Conservation (phyloP, 1,140 invertebrate genomes). For the Centruroides sculpturatus region DNA sequence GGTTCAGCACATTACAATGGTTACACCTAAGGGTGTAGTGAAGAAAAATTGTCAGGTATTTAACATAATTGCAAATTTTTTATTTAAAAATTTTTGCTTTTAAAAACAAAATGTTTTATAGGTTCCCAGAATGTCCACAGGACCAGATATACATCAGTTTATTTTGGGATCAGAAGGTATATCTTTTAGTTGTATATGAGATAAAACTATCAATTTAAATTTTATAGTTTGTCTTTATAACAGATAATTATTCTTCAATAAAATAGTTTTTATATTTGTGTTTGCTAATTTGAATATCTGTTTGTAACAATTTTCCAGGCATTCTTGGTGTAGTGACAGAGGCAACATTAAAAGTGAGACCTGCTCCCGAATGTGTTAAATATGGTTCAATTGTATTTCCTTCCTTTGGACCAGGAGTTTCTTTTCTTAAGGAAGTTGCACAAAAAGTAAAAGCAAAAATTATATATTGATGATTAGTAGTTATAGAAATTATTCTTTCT, state of each 20-base stretch:
- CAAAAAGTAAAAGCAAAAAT: conserved; percentile 40
- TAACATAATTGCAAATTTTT: background rate
- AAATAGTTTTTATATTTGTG: background rate
- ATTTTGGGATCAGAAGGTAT: conserved; percentile 84
- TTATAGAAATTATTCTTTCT: no score
- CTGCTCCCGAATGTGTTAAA: conserved; percentile 61
- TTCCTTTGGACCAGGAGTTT: conserved; percentile 71
- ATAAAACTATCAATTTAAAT: no score
- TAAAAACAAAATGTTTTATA: conserved; percentile 2
- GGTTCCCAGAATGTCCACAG: conserved; percentile 71
- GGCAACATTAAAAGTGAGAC: conserved; percentile 84
- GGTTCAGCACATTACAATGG: conserved; percentile 74
- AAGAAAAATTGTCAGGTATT: conserved; percentile 60
- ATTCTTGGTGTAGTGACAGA: conserved; percentile 89
- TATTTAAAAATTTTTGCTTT: background rate
- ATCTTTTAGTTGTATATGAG: no score
- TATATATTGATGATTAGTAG: no score
- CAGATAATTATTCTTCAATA: no score
- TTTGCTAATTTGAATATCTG: background rate
- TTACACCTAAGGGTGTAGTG: conserved; percentile 66
- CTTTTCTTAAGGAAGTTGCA: conserved; percentile 69
- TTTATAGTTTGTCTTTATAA: no score
- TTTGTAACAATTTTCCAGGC: conserved; percentile 46
- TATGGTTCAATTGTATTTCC: conserved; percentile 94
- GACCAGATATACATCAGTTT: conserved; percentile 90